Percentiles rank a stretch among this genome's conserved stretches.
Conservation (phyloP, 2,113 vertebrate genomes). For the zebrafish (Danio rerio) region DNA sequence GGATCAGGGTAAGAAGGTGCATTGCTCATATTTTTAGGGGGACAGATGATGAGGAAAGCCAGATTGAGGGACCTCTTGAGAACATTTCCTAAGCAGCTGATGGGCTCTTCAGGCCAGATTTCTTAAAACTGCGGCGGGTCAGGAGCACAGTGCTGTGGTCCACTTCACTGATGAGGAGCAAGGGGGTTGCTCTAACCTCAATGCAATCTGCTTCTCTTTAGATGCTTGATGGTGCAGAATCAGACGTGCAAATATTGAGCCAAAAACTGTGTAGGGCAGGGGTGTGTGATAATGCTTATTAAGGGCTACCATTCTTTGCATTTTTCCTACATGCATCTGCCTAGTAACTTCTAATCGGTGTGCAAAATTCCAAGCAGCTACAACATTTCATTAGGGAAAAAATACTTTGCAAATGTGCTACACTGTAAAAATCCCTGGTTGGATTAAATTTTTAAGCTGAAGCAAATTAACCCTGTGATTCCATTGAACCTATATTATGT, state of each 20-base stretch:
- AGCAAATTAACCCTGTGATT: no score
- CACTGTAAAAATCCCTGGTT: no score
- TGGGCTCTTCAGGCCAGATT: constrained; percentile 31
- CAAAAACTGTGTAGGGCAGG: background rate
- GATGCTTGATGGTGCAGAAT: constrained; percentile 4
- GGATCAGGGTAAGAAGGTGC: constrained; percentile 70
- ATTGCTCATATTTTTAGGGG: constrained; percentile 70
- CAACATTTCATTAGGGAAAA: background rate
- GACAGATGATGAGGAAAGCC: constrained; percentile 57
- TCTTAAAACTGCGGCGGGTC: constrained; percentile 38
- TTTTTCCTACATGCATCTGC: background rate
- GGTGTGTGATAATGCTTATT: background rate
- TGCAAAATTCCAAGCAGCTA: background rate
- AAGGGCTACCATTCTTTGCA: background rate
- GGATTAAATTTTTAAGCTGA: no score
- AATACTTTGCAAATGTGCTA: no score
- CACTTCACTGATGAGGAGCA: constrained; percentile 38
- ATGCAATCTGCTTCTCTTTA: constrained; percentile 29
- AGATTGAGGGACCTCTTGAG: constrained; percentile 34
- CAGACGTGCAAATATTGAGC: constrained; percentile 12
- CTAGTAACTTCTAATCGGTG: background rate
- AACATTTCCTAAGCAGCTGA: constrained; percentile 42
- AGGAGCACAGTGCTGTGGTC: constrained; percentile 27
- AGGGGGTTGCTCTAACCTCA: constrained; percentile 20
- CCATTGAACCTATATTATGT: no score